Evolutionary conservation across 2,113 vertebrate species (phyloP), one percentile per base, ranked within the genome.

Genomic region (Syngnathus typhle): DNA sequence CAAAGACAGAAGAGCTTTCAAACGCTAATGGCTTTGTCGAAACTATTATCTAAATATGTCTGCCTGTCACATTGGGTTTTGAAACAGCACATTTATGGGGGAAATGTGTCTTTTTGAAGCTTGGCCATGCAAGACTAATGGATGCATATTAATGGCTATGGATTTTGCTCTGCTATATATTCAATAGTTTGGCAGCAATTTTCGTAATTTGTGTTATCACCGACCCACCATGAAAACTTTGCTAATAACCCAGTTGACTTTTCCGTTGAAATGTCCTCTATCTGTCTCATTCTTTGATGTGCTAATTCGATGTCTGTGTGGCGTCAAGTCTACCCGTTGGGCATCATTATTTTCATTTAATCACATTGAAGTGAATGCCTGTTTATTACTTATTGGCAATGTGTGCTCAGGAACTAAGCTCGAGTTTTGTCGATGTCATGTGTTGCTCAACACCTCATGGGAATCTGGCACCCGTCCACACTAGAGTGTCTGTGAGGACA

Each of bases 11-110:
- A 73, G 70, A 70, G 67, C 67, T 82, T 51, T 23, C 76, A 67
- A 70, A 77, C 36, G 65, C 82, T 86, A 82, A 86, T 86, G 82
- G 70, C 74, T 60, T 44, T 36, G 39, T 81, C 86, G n/a, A 82
- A 82, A 82, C 73, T 84, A 75, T 77, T 82, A 68, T 74, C 81
- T 79, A 78, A 84, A 81, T 81, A 80, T 73, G 72, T 80, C 77
- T 73, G 68, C 75, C 60, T 8, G 73, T 85, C 80, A 75, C 73
- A 81, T 79, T 69, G 80, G 70, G 68, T 77, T 69, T 75, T 84
- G 67, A 72, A 70, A 68, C 73, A 79, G 69, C 58, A 55, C 73
- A 84, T 81, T 86, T 79, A 82, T 63, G 65, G 68, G 7, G 3
- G 21, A 43, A 13, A 23, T 62, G 12, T 43, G 74, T 75, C 65